Percentiles rank a stretch among this genome's conserved stretches.
Conservation (phyloP, 1,140 invertebrate species). For the Drosophila bipectinata region DNA sequence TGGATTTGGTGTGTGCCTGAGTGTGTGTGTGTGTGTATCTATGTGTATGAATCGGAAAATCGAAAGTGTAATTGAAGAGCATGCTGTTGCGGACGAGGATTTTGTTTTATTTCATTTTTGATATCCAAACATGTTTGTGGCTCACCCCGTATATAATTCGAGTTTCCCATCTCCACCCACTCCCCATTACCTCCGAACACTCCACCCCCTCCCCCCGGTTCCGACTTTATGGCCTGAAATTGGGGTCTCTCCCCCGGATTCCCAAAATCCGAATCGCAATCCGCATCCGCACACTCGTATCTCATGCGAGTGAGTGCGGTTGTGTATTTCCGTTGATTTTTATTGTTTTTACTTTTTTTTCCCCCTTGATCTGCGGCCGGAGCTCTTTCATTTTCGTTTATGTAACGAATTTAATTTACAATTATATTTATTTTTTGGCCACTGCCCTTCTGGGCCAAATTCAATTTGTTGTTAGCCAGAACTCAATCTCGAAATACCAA, state of each 20-base stretch:
- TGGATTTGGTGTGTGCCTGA: conserved; percentile 48
- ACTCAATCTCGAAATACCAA: conserved; percentile 26
- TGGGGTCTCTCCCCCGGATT: conserved; percentile 29
- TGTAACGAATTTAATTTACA: conserved; percentile 76
- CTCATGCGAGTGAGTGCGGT: conserved; percentile 20
- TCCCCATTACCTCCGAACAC: neutral
- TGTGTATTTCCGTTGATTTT: conserved; percentile 68
- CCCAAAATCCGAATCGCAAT: conserved; percentile 13
- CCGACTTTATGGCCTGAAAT: conserved; percentile 61
- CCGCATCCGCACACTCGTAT: conserved; percentile 10
- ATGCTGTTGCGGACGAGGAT: conserved; percentile 67
- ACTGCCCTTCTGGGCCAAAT: conserved; percentile 35
- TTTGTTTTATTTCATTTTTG: conserved; percentile 82
- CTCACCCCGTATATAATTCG: conserved; percentile 47
- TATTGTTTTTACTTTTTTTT: conserved; percentile 64
- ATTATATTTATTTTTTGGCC: conserved; percentile 65
- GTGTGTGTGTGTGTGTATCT: conserved; percentile 18
- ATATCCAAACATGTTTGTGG: conserved; percentile 79
- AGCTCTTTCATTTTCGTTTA: conserved; percentile 64
- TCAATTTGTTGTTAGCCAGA: conserved; percentile 60
- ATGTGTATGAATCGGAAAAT: conserved; percentile 64
- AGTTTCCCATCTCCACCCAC: conserved; percentile 6
- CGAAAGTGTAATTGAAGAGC: conserved; percentile 82
- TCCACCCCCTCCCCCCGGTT: neutral
- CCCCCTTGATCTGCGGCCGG: conserved; percentile 8